Percentiles rank a stretch among this genome's conserved stretches.
These are phyloP conservation scores for Bibio marci DNA, from an alignment of 2,888 invertebrate species.

Conservation along the genomic window DNA sequence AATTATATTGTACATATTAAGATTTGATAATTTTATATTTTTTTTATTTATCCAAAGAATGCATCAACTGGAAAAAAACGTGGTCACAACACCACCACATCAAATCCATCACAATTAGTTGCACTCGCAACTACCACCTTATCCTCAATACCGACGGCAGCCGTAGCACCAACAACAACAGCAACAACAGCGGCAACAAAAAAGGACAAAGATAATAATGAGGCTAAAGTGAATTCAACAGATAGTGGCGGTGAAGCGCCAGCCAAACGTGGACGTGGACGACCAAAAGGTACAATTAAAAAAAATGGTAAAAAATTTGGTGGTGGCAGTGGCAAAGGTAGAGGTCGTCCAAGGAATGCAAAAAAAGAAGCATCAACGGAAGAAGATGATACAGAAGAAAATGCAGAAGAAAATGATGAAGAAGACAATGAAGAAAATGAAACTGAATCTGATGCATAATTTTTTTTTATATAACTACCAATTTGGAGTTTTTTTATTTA, in stretches of 20 bases:
- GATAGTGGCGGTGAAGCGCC: not conserved
- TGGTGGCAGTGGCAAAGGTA: not conserved
- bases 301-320: not conserved
- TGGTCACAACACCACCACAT: too few relatives aligned
- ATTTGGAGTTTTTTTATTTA: too few relatives aligned
- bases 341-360: not conserved
- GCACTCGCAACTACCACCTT: too few relatives aligned
- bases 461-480: too few relatives aligned
- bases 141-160: not conserved
- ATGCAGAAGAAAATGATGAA: conserved; percentile 1
- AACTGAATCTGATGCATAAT: conserved; percentile 1
- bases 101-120: too few relatives aligned
- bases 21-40: too few relatives aligned
- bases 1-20: too few relatives aligned
- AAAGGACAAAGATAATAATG: not conserved
- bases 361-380: conserved; percentile 1
- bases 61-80: too few relatives aligned
- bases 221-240: too few relatives aligned
- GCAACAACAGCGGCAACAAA: not conserved
- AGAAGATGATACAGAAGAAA: conserved; percentile 1
- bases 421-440: conserved; percentile 1
- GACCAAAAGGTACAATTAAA: not conserved
- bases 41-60: too few relatives aligned
- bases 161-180: not conserved
- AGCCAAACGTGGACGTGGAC: not conserved